These are phyloP conservation scores for Harpagoxenus sublaevis DNA, from an alignment of 2,888 invertebrate species.

Conservation along the genomic window DNA sequence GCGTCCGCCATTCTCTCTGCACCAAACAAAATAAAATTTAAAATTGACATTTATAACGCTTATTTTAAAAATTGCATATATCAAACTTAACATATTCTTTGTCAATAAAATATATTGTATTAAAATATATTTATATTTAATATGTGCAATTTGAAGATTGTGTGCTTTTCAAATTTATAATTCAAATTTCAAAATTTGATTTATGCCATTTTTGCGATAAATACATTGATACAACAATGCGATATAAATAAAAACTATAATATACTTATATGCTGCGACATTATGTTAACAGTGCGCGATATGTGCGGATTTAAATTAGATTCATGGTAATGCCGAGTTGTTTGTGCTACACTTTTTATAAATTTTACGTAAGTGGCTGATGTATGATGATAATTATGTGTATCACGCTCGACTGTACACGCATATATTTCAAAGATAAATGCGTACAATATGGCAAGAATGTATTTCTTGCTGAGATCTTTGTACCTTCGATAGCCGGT, in stretches of 20 bases:
- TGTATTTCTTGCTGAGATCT: slow-evolving; percentile 13
- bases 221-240: not conserved
- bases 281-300: not conserved
- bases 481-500: slow-evolving; percentile 32
- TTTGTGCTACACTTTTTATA: not conserved
- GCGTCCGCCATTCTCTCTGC: slow-evolving; percentile 70
- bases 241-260: slow-evolving; percentile 11
- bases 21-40: slow-evolving; percentile 33
- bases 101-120: not conserved
- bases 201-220: not conserved
- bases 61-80: not conserved
- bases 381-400: not conserved
- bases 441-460: not conserved
- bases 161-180: not conserved
- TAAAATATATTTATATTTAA: not conserved
- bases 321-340: not conserved
- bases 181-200: not conserved
- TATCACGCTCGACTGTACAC: not conserved
- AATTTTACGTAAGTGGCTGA: not conserved
- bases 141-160: not conserved
- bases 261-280: not conserved
- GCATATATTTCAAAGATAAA: not conserved
- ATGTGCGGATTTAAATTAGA: not conserved
- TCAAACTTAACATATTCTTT: not conserved
- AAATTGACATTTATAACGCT: not conserved